Evolutionary conservation across 2,888 invertebrate genomes (phyloP), one percentile per base, ranked within the genome.

Genomic region (Trichogramma evanescens): DNA sequence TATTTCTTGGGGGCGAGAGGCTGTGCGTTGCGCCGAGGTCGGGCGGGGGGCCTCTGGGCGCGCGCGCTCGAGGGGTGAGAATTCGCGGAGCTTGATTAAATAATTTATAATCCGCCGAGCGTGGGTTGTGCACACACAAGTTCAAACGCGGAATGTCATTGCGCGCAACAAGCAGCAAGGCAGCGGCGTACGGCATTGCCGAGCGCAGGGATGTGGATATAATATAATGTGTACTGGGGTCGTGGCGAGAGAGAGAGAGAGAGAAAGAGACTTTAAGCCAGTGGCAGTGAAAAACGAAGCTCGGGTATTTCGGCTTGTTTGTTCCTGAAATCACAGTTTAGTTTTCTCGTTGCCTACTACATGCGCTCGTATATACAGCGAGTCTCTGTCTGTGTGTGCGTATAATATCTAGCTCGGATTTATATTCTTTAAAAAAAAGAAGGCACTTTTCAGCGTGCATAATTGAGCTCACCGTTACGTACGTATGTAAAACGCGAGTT

Each of bases 31-130:
- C 51, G 43, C 26, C 39, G 13, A 13, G 39, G 7, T 46, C 45
- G 61, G 59, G 54, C 10, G 45, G 10, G 49, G 49, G n/a, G 9
- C 49, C n/a, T 49, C 13, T 10, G 13, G n/a, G 50, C 60, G 56
- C 38, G 50, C 50, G 54, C 58, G 55, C 26, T 48, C 54, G 56
- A 50, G 58, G 60, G 13, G 13, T 13, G 13, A 13, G 13, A 13
- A 13, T 13, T 13, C 13, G 13, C 13, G 13, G 61, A 65, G 66
- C 72, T 75, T 76, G 75, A 76, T 76, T 75, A 76, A 76, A 76
- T 75, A 75, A 76, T 76, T 76, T 75, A 73, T 76, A 74, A 75
- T 73, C 71, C 69, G 62, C 54, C 13, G 13, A 13, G 13, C 13
- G 13, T 13, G 13, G 13, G 44, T 48, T 72, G 69, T 68, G 61